Evolutionary conservation across 2,113 vertebrate species (phyloP), one percentile per base, ranked within the genome.

Genomic region (Scortum barcoo): DNA sequence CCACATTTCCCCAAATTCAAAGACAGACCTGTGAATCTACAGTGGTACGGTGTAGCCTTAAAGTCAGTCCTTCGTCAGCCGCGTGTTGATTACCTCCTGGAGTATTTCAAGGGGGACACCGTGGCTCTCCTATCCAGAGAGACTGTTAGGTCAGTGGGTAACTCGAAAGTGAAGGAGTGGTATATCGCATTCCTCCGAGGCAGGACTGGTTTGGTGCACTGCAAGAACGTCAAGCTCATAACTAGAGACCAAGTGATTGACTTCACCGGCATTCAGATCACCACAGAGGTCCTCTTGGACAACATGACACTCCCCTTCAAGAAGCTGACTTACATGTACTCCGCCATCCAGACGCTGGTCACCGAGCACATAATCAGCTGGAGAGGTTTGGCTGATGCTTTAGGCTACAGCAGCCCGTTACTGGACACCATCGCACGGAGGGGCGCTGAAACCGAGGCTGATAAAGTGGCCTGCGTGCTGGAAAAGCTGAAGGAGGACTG

Each of bases 71-170:
- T 98, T 67, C 96, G 97, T 73, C 97, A 99, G 91, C 96, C 93
- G 22, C 97, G 95, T 56, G 96, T 97, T 50, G 96, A 98, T 0
- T 99, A 99, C 88, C 96, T 99, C 38, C 91, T 99, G 81, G 97
- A 99, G 78, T 99, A 99, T 92, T 97, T 99, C 88, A 99, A 98
- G 93, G 98, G 98, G 0, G 98, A 99, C 84, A 98, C 96, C 1
- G 92, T 99, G 86, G 97, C 96, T 40, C 94, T 99, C 87, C 95
- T 99, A 46, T 97, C 97, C 24, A 95, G 94, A 92, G 95, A 96
- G 20, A 97, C 96, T 1, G 94, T 99, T n/a, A 97, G 93, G 93
- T 97, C 96, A 56, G 95, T 97, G 20, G 98, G 98, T 14, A 97
- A 98, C 82, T 94, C 92, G n/a, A 99, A 97, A 93, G 93, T 96